Percentiles rank a stretch among this genome's conserved stretches.
These are phyloP conservation scores for Onychorhynchus coronatus DNA, from an alignment of 2,113 vertebrate genomes.

Conservation along the genomic window DNA sequence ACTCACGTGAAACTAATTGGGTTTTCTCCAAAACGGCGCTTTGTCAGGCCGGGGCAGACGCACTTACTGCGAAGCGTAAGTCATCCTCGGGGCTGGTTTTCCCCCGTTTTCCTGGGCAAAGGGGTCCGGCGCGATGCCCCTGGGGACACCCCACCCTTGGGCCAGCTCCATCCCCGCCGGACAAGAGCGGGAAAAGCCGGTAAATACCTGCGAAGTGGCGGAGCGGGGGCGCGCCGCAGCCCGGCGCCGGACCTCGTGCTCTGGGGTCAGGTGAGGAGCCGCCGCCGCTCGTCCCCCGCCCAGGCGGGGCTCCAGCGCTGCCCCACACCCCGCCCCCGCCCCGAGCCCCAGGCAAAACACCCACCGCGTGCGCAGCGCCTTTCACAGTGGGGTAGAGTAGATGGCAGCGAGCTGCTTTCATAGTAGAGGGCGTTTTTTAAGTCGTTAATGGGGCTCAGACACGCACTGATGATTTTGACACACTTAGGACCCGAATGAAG, in stretches of 20 bases:
- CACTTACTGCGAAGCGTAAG: fast-evolving
- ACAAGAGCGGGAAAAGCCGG: fast-evolving
- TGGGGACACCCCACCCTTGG: not conserved
- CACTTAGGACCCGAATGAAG: not conserved
- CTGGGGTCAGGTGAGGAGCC: not conserved
- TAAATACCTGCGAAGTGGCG: not conserved
- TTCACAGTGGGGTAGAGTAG: fast-evolving
- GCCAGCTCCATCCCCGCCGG: not conserved
- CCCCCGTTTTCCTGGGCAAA: fast-evolving
- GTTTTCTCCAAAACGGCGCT: fast-evolving
- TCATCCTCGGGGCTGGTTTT: fast-evolving
- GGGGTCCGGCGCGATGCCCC: no score
- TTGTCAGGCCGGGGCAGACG: not conserved
- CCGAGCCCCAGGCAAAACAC: fast-evolving
- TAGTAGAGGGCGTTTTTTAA: fast-evolving
- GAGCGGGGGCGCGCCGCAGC: not conserved
- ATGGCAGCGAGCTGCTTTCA: fast-evolving
- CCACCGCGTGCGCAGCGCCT: fast-evolving
- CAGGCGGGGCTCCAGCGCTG: not conserved
- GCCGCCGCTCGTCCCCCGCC: fast-evolving
- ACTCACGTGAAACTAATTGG: not conserved
- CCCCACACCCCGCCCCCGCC: not conserved
- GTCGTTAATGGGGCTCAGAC: not conserved
- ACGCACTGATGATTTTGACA: fast-evolving
- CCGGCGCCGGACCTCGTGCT: not conserved